These are phyloP conservation scores for Conops quadrifasciatus DNA, from an alignment of 2,888 invertebrate species.

Conservation along the genomic window DNA sequence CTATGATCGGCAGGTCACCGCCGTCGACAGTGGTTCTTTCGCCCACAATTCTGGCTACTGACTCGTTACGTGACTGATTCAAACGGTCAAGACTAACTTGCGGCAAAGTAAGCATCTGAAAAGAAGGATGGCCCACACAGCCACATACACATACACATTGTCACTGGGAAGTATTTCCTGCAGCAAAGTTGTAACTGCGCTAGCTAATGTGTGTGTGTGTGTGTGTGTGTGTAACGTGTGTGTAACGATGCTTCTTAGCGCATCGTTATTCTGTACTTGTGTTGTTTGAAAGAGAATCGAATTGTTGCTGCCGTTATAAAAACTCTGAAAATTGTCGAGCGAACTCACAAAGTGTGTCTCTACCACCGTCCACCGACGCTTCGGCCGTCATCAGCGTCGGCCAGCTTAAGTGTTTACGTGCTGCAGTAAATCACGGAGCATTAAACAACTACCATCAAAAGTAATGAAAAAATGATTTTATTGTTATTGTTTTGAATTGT, in stretches of 20 bases:
- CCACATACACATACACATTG: too few relatives aligned
- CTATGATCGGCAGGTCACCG: conserved; percentile 9
- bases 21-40: conserved; percentile 5
- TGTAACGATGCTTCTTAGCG: background rate
- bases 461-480: background rate
- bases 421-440: conserved; percentile 18
- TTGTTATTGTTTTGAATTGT: conserved; percentile 25
- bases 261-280: too few relatives aligned
- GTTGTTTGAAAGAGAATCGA: background rate
- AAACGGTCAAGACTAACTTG: too few relatives aligned
- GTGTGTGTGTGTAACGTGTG: background rate
- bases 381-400: background rate
- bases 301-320: conserved; percentile 9
- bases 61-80: conserved; percentile 30
- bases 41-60: conserved; percentile 23
- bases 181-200: too few relatives aligned
- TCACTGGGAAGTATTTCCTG: too few relatives aligned
- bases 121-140: too few relatives aligned
- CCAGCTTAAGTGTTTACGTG: conserved; percentile 29
- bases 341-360: too few relatives aligned
- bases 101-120: background rate
- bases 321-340: background rate
- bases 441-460: conserved; percentile 6
- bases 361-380: too few relatives aligned
- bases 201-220: background rate